Evolutionary conservation across 2,113 vertebrate genomes (phyloP).

Genomic region (Ptilonorhynchus violaceus): DNA sequence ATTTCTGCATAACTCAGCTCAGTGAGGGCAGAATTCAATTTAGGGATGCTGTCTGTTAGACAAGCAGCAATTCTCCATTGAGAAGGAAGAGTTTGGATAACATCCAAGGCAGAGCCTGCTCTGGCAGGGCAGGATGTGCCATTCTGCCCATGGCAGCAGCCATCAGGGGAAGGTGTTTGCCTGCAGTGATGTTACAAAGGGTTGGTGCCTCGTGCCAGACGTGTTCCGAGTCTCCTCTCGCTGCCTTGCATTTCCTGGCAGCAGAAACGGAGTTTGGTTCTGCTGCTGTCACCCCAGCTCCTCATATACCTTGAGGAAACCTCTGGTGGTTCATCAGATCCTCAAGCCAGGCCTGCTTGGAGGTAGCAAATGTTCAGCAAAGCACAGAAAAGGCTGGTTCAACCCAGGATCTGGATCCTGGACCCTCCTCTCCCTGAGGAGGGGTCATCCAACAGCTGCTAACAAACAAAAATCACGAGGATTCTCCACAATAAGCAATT

Average conservation of each 20-base stretch:
- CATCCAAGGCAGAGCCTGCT: background rate
- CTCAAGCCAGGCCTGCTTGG: background rate
- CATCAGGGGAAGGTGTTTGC: background rate
- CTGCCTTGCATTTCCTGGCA: background rate
- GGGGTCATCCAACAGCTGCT: background rate
- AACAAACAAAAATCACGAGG: background rate
- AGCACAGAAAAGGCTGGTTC: background rate
- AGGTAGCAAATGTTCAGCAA: background rate
- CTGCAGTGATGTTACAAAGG: background rate
- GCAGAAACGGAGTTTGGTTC: background rate
- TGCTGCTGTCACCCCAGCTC: background rate
- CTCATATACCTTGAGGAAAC: background rate
- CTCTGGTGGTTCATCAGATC: background rate
- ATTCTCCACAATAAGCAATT: background rate
- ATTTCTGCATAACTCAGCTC: background rate
- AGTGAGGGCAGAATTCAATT: background rate
- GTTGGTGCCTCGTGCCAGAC: background rate
- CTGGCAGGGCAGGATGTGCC: background rate
- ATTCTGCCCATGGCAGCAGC: background rate
- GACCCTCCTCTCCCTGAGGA: background rate
- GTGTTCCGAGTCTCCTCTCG: background rate
- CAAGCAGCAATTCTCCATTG: background rate
- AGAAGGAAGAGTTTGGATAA: background rate
- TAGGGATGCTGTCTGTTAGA: background rate
- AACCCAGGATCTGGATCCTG: background rate